Evolutionary conservation across 2,888 invertebrate genomes (phyloP).

Genomic region (Drosophila meridionalis): DNA sequence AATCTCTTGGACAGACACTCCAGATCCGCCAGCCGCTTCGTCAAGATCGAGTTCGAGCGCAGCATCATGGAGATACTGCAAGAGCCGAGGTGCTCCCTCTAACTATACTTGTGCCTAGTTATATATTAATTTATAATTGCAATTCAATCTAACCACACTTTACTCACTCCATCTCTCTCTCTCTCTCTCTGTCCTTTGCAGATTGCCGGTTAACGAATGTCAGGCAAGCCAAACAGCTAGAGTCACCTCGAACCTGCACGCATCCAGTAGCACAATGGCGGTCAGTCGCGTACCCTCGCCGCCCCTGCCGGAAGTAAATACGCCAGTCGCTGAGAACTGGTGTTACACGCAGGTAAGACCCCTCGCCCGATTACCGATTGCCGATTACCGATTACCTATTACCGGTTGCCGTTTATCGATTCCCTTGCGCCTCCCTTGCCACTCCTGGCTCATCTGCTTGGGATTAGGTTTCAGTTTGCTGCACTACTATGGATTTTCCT

Average conservation of each 20-base stretch:
- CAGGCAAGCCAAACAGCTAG: conserved; percentile 93
- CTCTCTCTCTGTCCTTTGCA: conserved; percentile 85
- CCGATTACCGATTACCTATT: background rate
- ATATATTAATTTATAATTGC: background rate
- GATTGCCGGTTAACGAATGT: conserved; percentile 93
- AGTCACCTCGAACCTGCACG: conserved; percentile 92
- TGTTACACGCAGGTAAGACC: conserved; percentile 98
- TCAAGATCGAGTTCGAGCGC: conserved; percentile 83
- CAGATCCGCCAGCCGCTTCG: conserved; percentile 63
- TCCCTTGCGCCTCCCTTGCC: background rate
- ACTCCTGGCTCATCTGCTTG: conserved; percentile 5
- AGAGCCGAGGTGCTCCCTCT: conserved; percentile 68
- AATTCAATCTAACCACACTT: conserved; percentile 44
- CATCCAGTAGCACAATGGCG: conserved; percentile 95
- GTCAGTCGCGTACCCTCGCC: conserved; percentile 98
- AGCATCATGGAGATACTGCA: conserved; percentile 84
- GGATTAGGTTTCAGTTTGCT: conserved; percentile 62
- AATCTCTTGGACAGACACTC: conserved; percentile 71
- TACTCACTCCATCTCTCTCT: conserved; percentile 29
- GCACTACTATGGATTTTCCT: conserved; percentile 72
- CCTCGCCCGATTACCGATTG: background rate
- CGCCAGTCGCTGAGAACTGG: conserved; percentile 99
- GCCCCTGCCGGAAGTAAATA: conserved; percentile 96
- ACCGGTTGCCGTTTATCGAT: background rate
- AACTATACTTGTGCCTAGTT: background rate